Percentiles rank a stretch among this genome's conserved stretches.
phyloP scores from a whole-genome alignment of 1,140 invertebrate genomes.

The Sycophila sp. region DNA sequence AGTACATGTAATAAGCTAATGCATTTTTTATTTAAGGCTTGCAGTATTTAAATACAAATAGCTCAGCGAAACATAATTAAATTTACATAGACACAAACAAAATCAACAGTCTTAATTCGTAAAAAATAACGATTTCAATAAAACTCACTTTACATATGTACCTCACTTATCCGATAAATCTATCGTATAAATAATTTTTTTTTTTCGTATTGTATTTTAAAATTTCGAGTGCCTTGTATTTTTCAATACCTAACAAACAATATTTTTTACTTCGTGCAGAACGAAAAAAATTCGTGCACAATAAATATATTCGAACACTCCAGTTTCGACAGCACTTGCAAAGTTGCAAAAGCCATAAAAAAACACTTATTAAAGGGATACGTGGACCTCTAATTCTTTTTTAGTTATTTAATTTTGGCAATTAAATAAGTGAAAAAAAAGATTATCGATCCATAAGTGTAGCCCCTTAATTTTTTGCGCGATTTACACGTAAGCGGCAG shows the following conservation, averaged over 20 bases:
- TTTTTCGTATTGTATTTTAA: neutral
- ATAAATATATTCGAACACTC: neutral
- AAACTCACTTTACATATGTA: neutral
- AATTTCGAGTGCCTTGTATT: neutral
- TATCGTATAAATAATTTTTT: neutral
- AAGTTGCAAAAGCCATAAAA: conserved; percentile 18
- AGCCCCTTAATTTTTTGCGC: too few species aligned
- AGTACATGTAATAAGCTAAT: too few species aligned
- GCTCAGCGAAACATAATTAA: conserved; percentile 9
- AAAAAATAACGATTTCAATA: conserved; percentile 21
- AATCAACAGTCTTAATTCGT: conserved; percentile 23
- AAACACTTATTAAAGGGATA: neutral
- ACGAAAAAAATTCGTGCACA: conserved; percentile 6
- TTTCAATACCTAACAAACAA: neutral
- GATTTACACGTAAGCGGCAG: neutral
- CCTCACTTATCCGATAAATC: neutral
- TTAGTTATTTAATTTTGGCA: too few species aligned
- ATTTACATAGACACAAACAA: conserved; percentile 17
- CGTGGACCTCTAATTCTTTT: too few species aligned
- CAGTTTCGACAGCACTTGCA: neutral
- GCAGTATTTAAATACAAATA: neutral
- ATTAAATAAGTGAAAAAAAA: too few species aligned
- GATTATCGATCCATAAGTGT: too few species aligned
- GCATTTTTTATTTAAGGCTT: conserved; percentile 25
- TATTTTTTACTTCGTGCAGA: neutral